Conservation (phyloP, 2,797 vertebrate species). For the Anguilla marmorata region DNA sequence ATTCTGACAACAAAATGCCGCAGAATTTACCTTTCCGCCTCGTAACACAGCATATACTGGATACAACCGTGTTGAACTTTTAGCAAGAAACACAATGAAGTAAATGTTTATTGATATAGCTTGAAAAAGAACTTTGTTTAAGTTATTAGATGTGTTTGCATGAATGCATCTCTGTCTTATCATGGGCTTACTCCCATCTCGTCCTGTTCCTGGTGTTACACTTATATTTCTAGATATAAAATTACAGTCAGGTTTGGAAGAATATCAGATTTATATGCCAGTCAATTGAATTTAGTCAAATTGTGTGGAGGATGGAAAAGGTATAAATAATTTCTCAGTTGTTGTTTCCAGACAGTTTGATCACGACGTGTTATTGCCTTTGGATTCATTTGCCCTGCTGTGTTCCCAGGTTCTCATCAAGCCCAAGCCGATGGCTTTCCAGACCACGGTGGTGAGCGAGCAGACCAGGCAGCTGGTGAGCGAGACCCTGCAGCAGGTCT, state of each 20-base stretch:
- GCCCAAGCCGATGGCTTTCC: constrained; percentile 94
- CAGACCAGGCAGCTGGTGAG: constrained; percentile 93
- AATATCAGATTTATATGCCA: too few species aligned
- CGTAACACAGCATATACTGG: neutral
- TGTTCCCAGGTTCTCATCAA: constrained; percentile 92
- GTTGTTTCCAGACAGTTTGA: neutral
- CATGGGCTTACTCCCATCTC: too few species aligned
- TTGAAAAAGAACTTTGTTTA: neutral
- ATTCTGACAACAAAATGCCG: neutral
- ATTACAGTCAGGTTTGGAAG: too few species aligned
- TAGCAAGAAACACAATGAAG: neutral
- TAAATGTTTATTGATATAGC: too few species aligned
- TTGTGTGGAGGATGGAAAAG: neutral
- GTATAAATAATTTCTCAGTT: neutral
- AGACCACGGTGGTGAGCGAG: constrained; percentile 91
- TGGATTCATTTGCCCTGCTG: neutral
- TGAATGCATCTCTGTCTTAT: too few species aligned
- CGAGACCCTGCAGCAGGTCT: constrained; percentile 93
- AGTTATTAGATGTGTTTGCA: too few species aligned
- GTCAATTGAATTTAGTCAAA: too few species aligned
- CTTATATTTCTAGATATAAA: too few species aligned
- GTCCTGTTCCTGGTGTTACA: too few species aligned
- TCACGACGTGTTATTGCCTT: neutral
- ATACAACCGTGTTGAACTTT: neutral
- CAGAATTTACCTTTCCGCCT: too few species aligned